These are phyloP conservation scores for Microcaecilia unicolor DNA, from an alignment of 2,797 vertebrate species.

Conservation along the genomic window DNA sequence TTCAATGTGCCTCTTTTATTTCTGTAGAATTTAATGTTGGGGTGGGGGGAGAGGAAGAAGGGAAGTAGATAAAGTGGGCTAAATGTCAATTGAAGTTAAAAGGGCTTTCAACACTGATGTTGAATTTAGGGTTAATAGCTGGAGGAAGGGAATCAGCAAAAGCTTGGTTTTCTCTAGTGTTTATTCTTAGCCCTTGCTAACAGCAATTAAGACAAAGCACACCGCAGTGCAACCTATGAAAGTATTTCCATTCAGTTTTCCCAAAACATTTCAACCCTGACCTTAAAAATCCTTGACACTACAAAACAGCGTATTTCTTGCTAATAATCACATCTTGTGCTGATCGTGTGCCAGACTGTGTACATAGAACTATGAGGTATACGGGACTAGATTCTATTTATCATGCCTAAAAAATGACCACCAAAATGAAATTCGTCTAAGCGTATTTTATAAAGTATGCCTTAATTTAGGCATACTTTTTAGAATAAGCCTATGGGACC, in stretches of 20 bases:
- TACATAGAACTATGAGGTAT: accelerated
- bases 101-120: constrained; percentile 6
- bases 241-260: too few relatives aligned
- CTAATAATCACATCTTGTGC: not conserved
- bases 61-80: constrained; percentile 5
- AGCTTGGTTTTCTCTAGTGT: not conserved
- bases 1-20: constrained; percentile 37
- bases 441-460: too few relatives aligned
- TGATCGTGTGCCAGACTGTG: not conserved
- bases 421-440: too few relatives aligned
- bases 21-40: constrained; percentile 34
- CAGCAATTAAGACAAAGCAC: not conserved
- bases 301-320: accelerated
- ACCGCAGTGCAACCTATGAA: too few relatives aligned
- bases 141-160: not conserved
- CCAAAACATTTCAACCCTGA: too few relatives aligned
- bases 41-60: constrained; percentile 9
- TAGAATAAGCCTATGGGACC: too few relatives aligned
- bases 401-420: too few relatives aligned
- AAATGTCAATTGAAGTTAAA: constrained; percentile 2
- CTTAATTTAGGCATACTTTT: too few relatives aligned
- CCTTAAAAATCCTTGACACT: too few relatives aligned
- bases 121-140: not conserved
- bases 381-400: too few relatives aligned
- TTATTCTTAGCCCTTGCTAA: not conserved